Base-by-base conservation (phyloP, 2,113 vertebrate genomes). In the Lampris incognitus region DNA sequence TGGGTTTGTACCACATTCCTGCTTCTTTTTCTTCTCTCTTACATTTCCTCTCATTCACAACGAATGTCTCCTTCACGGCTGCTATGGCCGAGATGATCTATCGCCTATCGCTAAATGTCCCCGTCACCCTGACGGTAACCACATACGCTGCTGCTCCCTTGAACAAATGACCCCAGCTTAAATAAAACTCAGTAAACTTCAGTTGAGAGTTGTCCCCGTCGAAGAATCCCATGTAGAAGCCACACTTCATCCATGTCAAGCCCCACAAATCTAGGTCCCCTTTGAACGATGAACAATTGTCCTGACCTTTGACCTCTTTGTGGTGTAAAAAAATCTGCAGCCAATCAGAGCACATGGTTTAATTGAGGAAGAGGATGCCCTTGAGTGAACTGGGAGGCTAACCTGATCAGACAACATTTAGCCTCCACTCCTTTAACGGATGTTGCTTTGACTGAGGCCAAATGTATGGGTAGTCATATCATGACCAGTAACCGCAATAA, bases 341-440 rank as follows among this genome's bases (percentile, higher is more conserved):
- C 38, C 1, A 6, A 51, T 38, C 55, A 57, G 11, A 65, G 6
- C 61, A 24, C 9, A 6, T 37, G 9, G 8, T 10, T 48, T 65
- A 2, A 65, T 59, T 24, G 24, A 10, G 50, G 0, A 69, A 4
- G 9, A 9, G 0, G 64, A 70, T 40, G 37, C 9, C 72, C 11
- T 68, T 11, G 9, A 62, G 24, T 56, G 9, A 41, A 13, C 5
- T 5, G 57, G 50, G 58, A 0, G 42, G 8, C 36, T 4, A 11
- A 46, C 10, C 9, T 72, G 13, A 38, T 8, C 6, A 51, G 9
- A 63, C 24, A 51, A 80, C 57, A 66, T 58, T 41, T 65, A 52
- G 58, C 66, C 58, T 37, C 68, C 38, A 49, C 39, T 44, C 37
- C 4, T 11, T 37, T 24, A 24, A 24, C 24, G 24, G 24, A 24